A percentile compares a stretch with the other conserved stretches of the same genome.
Evolutionary conservation across 2,113 vertebrate species (phyloP).

Genomic region (Phycodurus eques): DNA sequence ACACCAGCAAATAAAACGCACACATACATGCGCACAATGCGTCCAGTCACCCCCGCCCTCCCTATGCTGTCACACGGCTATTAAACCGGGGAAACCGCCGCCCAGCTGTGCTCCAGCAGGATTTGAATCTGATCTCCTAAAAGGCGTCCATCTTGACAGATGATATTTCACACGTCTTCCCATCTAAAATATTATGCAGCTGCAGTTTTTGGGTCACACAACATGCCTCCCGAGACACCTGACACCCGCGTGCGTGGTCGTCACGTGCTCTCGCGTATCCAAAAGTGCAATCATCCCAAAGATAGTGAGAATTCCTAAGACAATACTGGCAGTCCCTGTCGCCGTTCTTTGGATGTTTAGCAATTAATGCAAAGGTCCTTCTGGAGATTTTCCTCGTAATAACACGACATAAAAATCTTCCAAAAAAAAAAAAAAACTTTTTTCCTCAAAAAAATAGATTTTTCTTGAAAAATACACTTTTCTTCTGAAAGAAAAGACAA

Average conservation of each 20-base stretch:
- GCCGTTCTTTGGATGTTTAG: too few species aligned
- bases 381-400: too few species aligned
- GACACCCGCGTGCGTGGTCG: slow-evolving; percentile 14
- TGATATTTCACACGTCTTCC: slow-evolving; percentile 62
- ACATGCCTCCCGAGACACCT: slow-evolving; percentile 33
- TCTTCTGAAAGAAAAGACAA: too few species aligned
- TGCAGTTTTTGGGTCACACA: slow-evolving; percentile 28
- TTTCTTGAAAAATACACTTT: too few species aligned
- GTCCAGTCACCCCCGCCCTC: neutral
- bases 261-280: too few species aligned
- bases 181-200: neutral
- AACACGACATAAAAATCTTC: too few species aligned
- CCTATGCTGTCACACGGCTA: slow-evolving; percentile 60
- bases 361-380: too few species aligned
- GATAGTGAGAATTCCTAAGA: too few species aligned
- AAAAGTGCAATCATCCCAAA: too few species aligned
- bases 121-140: slow-evolving; percentile 37
- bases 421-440: too few species aligned
- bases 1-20: slow-evolving; percentile 54
- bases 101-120: slow-evolving; percentile 60
- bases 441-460: too few species aligned
- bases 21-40: slow-evolving; percentile 12
- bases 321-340: too few species aligned
- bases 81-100: slow-evolving; percentile 53
- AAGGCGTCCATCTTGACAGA: slow-evolving; percentile 54